Percentiles rank a stretch among this genome's conserved stretches.
phyloP scores from a whole-genome alignment of 35 echinoderm and acorn worm species.

The Hemicentrotus pulcherrimus region DNA sequence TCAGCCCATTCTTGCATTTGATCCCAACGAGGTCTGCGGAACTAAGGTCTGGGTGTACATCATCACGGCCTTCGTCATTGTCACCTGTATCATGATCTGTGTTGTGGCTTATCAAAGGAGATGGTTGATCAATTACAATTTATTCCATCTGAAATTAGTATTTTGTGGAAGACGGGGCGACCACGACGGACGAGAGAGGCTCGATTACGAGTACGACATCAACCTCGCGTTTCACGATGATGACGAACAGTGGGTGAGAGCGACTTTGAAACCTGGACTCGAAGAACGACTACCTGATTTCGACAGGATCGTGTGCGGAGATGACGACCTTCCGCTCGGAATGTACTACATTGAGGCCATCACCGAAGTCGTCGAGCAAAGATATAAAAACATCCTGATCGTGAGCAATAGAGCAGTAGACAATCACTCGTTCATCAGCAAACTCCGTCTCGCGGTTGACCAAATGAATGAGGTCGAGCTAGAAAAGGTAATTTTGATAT shows the following conservation, averaged over 20 bases:
- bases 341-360: constrained; percentile 15
- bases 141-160: neutral
- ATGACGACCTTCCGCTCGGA: constrained; percentile 20
- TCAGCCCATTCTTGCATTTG: constrained; percentile 15
- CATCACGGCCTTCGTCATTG: neutral
- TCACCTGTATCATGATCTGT: neutral
- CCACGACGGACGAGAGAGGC: neutral
- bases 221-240: constrained; percentile 14
- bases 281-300: neutral
- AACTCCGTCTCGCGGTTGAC: neutral
- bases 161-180: neutral
- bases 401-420: constrained; percentile 10
- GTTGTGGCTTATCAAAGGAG: neutral
- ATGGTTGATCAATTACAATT: constrained; percentile 17
- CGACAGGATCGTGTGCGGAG: constrained; percentile 39
- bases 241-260: constrained; percentile 37
- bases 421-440: neutral
- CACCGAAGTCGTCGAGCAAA: neutral
- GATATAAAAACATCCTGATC: constrained; percentile 23
- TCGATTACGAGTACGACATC: constrained; percentile 37
- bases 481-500: constrained; percentile 38
- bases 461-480: constrained; percentile 9
- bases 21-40: constrained; percentile 23
- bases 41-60: neutral
- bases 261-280: neutral